phyloP scores from a whole-genome alignment of 2,797 vertebrate genomes.

The Xenentodon cancila region DNA sequence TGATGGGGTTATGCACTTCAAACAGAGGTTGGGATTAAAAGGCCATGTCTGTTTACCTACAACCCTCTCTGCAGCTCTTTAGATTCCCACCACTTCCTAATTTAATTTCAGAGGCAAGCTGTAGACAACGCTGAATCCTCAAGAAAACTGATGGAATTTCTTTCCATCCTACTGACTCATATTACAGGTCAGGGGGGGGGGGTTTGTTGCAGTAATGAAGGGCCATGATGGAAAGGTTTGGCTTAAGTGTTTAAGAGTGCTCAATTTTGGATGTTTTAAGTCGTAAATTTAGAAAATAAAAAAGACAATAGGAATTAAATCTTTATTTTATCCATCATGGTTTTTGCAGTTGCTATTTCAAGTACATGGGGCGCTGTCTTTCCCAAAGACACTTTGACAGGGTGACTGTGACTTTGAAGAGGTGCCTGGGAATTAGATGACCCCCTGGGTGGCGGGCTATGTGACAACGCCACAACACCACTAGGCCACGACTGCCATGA shows the following conservation, averaged over 20 bases:
- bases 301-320: constrained; percentile 23
- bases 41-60: constrained; percentile 78
- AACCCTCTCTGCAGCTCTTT: constrained; percentile 74
- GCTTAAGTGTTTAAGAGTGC: constrained; percentile 22
- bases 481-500: no score
- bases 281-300: constrained; percentile 34
- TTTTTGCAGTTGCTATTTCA: no score
- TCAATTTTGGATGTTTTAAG: constrained; percentile 15
- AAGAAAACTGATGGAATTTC: constrained; percentile 61
- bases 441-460: no score
- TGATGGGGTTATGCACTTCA: constrained; percentile 67
- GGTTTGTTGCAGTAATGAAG: constrained; percentile 41
- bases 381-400: no score
- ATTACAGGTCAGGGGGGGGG: constrained; percentile 35
- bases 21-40: constrained; percentile 70
- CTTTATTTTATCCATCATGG: constrained; percentile 25
- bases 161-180: constrained; percentile 41
- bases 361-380: no score
- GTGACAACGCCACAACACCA: no score
- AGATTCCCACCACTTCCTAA: constrained; percentile 77
- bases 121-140: constrained; percentile 56
- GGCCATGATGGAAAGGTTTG: constrained; percentile 23
- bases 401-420: no score
- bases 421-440: no score
- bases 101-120: constrained; percentile 72